Percentiles rank a stretch among this genome's conserved stretches.
These are phyloP conservation scores for Petroica traversi DNA, from an alignment of 2,113 vertebrate genomes.

Conservation along the genomic window DNA sequence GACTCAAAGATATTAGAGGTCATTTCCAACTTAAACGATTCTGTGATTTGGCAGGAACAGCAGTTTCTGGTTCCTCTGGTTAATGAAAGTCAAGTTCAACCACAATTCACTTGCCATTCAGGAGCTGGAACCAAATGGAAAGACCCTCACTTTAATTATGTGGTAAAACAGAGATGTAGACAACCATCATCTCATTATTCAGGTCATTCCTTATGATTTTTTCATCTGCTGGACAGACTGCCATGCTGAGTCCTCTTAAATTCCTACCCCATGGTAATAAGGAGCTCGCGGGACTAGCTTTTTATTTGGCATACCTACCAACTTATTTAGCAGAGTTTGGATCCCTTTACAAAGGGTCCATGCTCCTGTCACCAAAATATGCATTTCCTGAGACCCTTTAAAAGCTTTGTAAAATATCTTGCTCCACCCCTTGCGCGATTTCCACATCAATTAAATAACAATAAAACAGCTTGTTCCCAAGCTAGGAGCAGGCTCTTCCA, in stretches of 20 bases:
- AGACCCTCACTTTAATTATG: background rate
- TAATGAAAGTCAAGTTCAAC: background rate
- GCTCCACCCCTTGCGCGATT: background rate
- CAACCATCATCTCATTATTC: background rate
- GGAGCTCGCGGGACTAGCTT: background rate
- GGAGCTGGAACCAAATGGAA: background rate
- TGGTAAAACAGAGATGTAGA: background rate
- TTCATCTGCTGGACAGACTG: background rate
- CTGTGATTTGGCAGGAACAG: background rate
- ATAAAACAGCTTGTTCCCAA: background rate
- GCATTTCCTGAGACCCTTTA: background rate
- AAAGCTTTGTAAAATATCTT: background rate
- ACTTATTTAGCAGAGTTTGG: background rate
- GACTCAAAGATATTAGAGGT: background rate
- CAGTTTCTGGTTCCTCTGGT: background rate
- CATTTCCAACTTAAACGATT: background rate
- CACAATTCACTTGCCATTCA: background rate
- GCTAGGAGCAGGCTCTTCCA: background rate
- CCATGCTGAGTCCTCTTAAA: background rate
- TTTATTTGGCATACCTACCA: background rate
- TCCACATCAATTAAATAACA: background rate
- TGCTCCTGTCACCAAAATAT: background rate
- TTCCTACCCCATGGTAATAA: background rate
- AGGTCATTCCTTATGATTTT: background rate
- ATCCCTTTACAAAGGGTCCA: background rate